These are phyloP conservation scores for Phataginus tetradactyla DNA, from an alignment of 2,797 vertebrate species.

Conservation along the genomic window DNA sequence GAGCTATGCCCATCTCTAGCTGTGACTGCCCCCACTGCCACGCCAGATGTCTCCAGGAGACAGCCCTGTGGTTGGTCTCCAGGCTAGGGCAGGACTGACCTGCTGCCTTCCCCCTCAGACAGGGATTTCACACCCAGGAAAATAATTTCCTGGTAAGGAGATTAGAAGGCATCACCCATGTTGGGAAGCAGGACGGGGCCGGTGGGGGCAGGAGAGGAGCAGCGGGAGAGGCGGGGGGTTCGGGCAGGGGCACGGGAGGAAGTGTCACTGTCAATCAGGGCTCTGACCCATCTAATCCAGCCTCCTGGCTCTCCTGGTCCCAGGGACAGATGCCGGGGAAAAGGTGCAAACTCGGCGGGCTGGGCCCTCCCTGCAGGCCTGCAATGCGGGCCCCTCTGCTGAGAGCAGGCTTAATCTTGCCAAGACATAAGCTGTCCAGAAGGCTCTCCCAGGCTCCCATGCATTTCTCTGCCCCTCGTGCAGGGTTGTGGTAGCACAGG, in stretches of 20 bases:
- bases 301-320: conserved; percentile 80
- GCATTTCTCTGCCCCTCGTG: not conserved
- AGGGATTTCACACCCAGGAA: conserved; percentile 83
- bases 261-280: conserved; percentile 83
- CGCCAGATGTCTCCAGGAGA: conserved; percentile 76
- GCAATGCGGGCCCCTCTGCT: conserved; percentile 67
- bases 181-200: conserved; percentile 80
- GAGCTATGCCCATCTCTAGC: not conserved
- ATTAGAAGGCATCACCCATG: conserved; percentile 74
- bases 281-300: conserved; percentile 83
- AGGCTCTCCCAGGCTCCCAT: conserved; percentile 10
- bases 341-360: conserved; percentile 78
- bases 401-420: conserved; percentile 76
- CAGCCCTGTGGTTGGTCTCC: conserved; percentile 50
- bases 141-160: conserved; percentile 84
- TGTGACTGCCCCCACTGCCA: not conserved
- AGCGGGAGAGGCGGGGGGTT: conserved; percentile 73
- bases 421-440: conserved; percentile 80
- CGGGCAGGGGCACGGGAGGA: conserved; percentile 74
- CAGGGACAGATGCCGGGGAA: conserved; percentile 81
- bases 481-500: not conserved
- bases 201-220: conserved; percentile 74
- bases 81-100: conserved; percentile 58
- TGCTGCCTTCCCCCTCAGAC: conserved; percentile 61
- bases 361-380: conserved; percentile 71